These are phyloP conservation scores for Trypoxylon attenuatum DNA, from an alignment of 2,888 invertebrate genomes.

Conservation along the genomic window DNA sequence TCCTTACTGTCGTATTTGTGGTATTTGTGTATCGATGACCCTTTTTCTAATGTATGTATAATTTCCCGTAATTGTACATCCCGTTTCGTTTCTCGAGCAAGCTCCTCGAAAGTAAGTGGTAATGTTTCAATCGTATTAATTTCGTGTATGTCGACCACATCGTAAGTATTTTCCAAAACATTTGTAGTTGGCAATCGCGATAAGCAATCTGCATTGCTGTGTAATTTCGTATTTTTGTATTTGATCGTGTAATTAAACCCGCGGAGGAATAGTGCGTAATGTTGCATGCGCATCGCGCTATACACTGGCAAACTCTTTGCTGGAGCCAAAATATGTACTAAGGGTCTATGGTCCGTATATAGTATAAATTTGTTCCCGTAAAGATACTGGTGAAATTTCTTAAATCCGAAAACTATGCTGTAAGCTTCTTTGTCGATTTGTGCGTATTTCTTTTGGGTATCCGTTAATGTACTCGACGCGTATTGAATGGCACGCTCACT, in stretches of 20 bases:
- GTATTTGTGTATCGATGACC: neutral
- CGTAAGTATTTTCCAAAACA: neutral
- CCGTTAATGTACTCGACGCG: neutral
- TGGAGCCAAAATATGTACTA: too few relatives aligned
- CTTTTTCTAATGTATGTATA: neutral
- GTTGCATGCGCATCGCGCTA: conserved; percentile 3
- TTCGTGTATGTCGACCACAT: neutral
- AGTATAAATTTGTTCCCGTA: too few relatives aligned
- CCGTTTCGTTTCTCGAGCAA: neutral
- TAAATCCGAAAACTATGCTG: too few relatives aligned
- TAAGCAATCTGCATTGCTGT: conserved; percentile 6
- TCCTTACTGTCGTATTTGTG: neutral
- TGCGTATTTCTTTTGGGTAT: neutral
- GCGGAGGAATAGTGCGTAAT: conserved; percentile 1
- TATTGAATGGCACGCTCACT: conserved; percentile 4
- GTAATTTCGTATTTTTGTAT: conserved; percentile 2
- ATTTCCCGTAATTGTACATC: neutral
- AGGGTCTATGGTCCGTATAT: too few relatives aligned
- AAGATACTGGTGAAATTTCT: too few relatives aligned
- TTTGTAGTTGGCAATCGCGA: neutral
- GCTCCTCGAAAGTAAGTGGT: neutral
- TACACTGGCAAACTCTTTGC: too few relatives aligned
- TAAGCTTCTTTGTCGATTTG: too few relatives aligned
- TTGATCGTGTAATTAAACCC: neutral
- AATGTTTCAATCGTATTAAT: neutral